Evolutionary conservation across 2,797 vertebrate species (phyloP).

Genomic region (Squalus acanthias): DNA sequence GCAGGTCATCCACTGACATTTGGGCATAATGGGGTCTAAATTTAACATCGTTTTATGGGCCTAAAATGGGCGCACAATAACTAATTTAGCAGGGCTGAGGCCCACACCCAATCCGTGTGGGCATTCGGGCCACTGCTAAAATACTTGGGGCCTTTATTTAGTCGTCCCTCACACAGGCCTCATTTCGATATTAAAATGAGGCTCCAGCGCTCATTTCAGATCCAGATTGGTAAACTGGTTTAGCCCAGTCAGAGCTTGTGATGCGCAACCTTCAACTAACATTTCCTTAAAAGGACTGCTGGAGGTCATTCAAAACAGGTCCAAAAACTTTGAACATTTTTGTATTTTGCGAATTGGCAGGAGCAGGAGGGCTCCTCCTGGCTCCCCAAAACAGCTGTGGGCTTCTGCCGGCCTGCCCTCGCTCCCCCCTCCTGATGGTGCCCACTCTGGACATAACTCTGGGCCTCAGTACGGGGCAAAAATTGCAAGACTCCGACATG

Average conservation of each 20-base stretch:
- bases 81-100: neutral
- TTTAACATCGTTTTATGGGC: neutral
- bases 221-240: neutral
- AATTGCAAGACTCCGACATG: neutral
- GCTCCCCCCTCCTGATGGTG: neutral
- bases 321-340: neutral
- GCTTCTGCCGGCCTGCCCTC: neutral
- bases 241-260: neutral
- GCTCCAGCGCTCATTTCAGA: neutral
- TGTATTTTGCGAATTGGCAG: neutral
- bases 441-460: neutral
- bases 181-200: neutral
- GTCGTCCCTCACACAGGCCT: neutral
- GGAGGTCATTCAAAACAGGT: neutral
- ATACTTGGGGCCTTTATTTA: neutral
- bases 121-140: neutral
- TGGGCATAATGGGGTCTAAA: neutral
- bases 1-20: neutral
- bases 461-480: neutral
- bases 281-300: neutral
- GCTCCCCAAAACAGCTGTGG: neutral
- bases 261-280: neutral
- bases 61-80: neutral
- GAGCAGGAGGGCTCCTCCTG: neutral
- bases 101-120: neutral